Base-by-base conservation (phyloP, 92 coral and sea anemone species). In the Paramuricea clavata region DNA sequence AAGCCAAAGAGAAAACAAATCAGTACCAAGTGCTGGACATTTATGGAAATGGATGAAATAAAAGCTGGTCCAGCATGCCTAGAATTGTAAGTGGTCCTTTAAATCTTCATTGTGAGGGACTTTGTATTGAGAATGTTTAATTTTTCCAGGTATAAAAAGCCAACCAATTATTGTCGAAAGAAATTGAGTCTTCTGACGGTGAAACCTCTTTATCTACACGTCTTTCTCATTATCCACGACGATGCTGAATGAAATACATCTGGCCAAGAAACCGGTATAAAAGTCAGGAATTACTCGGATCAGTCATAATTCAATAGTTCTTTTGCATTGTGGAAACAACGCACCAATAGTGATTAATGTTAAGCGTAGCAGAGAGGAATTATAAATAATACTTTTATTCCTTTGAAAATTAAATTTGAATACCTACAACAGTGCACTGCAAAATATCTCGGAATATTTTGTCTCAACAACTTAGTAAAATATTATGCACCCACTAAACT, bases 61-160 rank as follows among this genome's bases (percentile, higher is more conserved):
- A 87, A 92, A 74, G 89, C 93, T 5, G 98, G 98, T 9, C 87
- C 97, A 15, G 98, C 98, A 2, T 94, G 97, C 43, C 91, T 95
- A 62, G 98, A 95, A 74, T 90, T 95, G 98, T 95, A 87, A 95
- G 98, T 94, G 75, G 10, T n/a, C n/a, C n/a, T n/a, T n/a, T n/a
- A 42, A 42, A 42, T 42, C 49, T 42, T 42, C 49, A n/a, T n/a
- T n/a, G n/a, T n/a, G n/a, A n/a, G n/a, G 28, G 30, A 28, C 35
- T 32, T 26, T 2, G 23, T 30, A 31, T 12, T 59, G 30, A 42
- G 28, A 36, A 72, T 74, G 15, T 59, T 82, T 7, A 49, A 6
- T 68, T 50, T 47, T 82, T 87, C 17, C 88, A 95, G 98, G 17
- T 95, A 95, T 82, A 94, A 91, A 81, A 95, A 95, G 78, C 98